Evolutionary conservation across 2,888 invertebrate genomes (phyloP), one percentile per base, ranked within the genome.

Genomic region (Drosophila falleni): DNA sequence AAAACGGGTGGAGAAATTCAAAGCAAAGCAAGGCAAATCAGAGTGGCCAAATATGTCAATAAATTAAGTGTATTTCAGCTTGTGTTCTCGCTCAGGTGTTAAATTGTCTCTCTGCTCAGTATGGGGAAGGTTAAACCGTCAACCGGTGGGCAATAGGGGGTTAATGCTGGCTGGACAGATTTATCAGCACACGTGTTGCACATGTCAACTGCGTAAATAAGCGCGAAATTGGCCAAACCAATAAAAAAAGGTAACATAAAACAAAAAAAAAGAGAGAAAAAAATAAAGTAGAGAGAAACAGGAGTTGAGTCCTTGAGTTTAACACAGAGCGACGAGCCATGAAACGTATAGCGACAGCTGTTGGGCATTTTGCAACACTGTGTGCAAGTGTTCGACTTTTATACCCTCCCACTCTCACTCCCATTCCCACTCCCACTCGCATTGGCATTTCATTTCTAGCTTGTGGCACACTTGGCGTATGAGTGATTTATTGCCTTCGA

Each of bases 101-200:
- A 71, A 81, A 81, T 80, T 84, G 80, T 83, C 71, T 80, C n/a
- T 39, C 44, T 15, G 19, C 58, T 11, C n/a, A 16, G 47, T 47
- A 26, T 33, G 26, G 37, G n/a, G 23, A 3, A 15, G 51, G 51
- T 53, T 39, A 53, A 51, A 11, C n/a, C 10, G 29, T 11, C 37
- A 8, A 1, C 10, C 29, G 9, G 35, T 39, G 41, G 63, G 49
- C 41, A 68, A 44, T 53, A 83, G 70, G 74, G 84, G 86, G 81
- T 80, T 71, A 78, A 62, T 49, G 68, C 51, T 26, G 39, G 44
- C 42, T 64, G 69, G 53, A 53, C 77, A 68, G 74, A 76, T 80
- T 72, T 85, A 74, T 76, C 80, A 76, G 80, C 78, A 79, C 85
- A 86, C 87, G 83, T 87, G 87, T 81, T 87, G 87, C 81, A 76